Percentiles rank a stretch among this genome's conserved stretches.
These are phyloP conservation scores for Axinella damicornis DNA, from an alignment of 37 sponge, comb jelly and placozoan genomes.

Conservation along the genomic window DNA sequence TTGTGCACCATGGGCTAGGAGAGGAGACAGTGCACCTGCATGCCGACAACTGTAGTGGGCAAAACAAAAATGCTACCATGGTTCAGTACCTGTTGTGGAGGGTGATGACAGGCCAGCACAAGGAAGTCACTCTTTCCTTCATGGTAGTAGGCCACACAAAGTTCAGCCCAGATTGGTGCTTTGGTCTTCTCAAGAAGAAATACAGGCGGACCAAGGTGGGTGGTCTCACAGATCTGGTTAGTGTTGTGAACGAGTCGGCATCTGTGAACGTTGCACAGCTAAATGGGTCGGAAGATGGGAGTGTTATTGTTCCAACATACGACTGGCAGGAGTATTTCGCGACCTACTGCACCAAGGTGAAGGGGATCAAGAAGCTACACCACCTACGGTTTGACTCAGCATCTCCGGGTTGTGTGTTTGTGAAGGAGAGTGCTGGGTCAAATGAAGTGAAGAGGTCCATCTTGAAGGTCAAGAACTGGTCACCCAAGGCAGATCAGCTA, in stretches of 20 bases:
- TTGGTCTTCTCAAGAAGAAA: conserved; percentile 37
- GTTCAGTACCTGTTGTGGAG: conserved; percentile 18
- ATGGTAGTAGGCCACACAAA: too few species aligned
- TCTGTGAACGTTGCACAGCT: conserved; percentile 31
- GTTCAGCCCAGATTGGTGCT: conserved; percentile 42
- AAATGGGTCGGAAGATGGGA: not conserved
- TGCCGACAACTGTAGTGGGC: conserved; percentile 27
- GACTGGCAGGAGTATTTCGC: not conserved
- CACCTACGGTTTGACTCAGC: conserved; percentile 1
- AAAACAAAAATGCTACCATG: too few species aligned
- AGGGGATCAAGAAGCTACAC: conserved; percentile 1
- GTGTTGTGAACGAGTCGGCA: conserved; percentile 18
- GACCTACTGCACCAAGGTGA: not conserved
- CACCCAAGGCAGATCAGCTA: not conserved
- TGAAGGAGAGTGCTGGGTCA: conserved; percentile 1
- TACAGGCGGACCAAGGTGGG: conserved; percentile 7
- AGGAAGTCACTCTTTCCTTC: too few species aligned
- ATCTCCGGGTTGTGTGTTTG: not conserved
- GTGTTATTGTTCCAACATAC: not conserved
- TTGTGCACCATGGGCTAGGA: not conserved
- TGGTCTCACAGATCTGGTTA: conserved; percentile 23
- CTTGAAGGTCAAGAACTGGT: not conserved
- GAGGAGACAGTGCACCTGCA: not conserved
- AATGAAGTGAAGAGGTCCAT: not conserved
- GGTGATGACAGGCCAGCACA: conserved; percentile 8